phyloP scores from a whole-genome alignment of 2,888 invertebrate species.

The Coleophora deauratella region DNA sequence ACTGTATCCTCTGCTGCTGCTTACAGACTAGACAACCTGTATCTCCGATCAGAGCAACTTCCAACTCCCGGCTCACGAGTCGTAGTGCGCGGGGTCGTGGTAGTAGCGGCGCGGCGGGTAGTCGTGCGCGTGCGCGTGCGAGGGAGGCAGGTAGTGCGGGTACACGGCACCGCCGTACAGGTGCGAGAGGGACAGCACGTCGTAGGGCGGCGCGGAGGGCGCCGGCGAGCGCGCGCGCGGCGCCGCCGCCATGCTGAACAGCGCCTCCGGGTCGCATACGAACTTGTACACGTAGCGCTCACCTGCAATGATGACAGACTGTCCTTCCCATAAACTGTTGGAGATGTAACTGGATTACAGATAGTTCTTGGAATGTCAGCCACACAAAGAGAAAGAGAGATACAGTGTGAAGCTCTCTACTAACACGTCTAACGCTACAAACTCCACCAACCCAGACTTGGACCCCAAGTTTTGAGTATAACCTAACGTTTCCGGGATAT shows the following conservation, averaged over 20 bases:
- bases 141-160: constrained; percentile 19
- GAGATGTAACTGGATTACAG: no score
- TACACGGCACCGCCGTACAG: constrained; percentile 32
- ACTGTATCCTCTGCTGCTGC: no score
- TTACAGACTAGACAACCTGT: no score
- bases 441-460: no score
- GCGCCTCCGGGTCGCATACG: constrained; percentile 94
- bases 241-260: constrained; percentile 87
- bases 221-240: constrained; percentile 23
- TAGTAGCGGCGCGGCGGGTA: constrained; percentile 35
- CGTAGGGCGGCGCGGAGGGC: constrained; percentile 30
- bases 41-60: no score
- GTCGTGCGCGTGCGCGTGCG: constrained; percentile 18
- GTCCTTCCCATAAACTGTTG: no score
- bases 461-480: no score
- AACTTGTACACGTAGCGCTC: constrained; percentile 98
- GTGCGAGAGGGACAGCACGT: constrained; percentile 35
- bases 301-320: constrained; percentile 59
- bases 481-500: no score
- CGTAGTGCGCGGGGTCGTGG: constrained; percentile 19
- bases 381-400: no score
- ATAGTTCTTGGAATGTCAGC: no score
- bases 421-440: no score
- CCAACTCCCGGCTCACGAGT: constrained; percentile 8
- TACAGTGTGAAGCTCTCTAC: no score